These are phyloP conservation scores for Poeciliopsis paucimaculata DNA, from an alignment of 2,797 vertebrate species.

Conservation along the genomic window DNA sequence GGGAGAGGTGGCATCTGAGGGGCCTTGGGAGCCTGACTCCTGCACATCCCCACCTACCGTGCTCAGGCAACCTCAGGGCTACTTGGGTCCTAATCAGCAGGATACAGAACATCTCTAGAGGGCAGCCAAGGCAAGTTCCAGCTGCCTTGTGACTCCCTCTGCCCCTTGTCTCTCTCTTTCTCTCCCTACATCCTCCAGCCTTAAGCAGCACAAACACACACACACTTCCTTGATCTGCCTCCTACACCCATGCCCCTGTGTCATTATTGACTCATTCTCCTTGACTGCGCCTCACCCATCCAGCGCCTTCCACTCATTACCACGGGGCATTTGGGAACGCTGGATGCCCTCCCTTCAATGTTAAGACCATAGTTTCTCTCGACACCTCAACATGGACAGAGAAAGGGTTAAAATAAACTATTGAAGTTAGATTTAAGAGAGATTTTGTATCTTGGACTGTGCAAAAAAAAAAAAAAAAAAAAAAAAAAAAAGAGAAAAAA, in stretches of 20 bases:
- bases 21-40: slow-evolving; percentile 58
- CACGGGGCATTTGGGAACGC: slow-evolving; percentile 58
- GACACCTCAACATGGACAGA: slow-evolving; percentile 29
- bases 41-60: slow-evolving; percentile 28
- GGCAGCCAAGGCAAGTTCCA: slow-evolving; percentile 66
- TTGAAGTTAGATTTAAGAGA: slow-evolving; percentile 24
- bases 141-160: slow-evolving; percentile 72
- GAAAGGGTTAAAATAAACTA: not conserved
- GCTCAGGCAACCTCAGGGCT: slow-evolving; percentile 67
- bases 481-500: not conserved
- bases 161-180: slow-evolving; percentile 45
- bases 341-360: slow-evolving; percentile 43
- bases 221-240: slow-evolving; percentile 59
- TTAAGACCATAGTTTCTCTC: slow-evolving; percentile 46
- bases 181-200: slow-evolving; percentile 35
- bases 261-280: slow-evolving; percentile 78
- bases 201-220: slow-evolving; percentile 35
- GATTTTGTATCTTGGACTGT: slow-evolving; percentile 8
- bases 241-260: slow-evolving; percentile 61
- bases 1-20: slow-evolving; percentile 56
- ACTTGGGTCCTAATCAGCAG: slow-evolving; percentile 81
- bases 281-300: slow-evolving; percentile 74
- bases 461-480: slow-evolving; percentile 1
- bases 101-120: slow-evolving; percentile 77
- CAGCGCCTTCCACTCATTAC: slow-evolving; percentile 73